Conservation (phyloP, 2,888 invertebrate species). For the Yponomeuta cagnagella region DNA sequence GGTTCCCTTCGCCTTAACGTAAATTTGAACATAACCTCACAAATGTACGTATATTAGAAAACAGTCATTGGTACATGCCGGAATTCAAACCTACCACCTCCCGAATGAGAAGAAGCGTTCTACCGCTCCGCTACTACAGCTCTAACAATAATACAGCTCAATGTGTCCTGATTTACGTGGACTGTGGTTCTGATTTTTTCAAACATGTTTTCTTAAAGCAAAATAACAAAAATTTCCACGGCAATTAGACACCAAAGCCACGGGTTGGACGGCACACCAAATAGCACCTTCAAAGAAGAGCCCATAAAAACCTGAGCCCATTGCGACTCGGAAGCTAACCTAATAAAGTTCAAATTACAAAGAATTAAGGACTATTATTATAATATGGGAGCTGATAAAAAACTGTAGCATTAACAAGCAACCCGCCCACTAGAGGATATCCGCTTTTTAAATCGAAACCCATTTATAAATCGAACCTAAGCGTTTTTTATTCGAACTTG, state of each 20-base stretch:
- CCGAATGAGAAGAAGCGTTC: too few relatives aligned
- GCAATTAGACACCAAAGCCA: neutral
- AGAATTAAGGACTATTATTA: neutral
- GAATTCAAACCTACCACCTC: too few relatives aligned
- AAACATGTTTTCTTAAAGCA: too few relatives aligned
- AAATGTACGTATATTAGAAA: too few relatives aligned
- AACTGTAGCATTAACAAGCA: conserved; percentile 41
- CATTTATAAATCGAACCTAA: neutral
- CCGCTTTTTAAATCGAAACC: conserved; percentile 42
- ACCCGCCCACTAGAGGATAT: conserved; percentile 48
- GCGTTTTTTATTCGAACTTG: neutral
- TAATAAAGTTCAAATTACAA: conserved; percentile 5
- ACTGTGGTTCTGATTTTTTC: too few relatives aligned
- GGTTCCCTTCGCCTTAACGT: too few relatives aligned
- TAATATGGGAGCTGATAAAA: conserved; percentile 3
- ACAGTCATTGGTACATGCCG: too few relatives aligned
- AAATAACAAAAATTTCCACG: too few relatives aligned
- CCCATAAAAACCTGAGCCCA: neutral
- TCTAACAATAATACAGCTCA: too few relatives aligned
- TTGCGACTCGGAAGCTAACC: neutral
- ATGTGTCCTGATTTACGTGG: too few relatives aligned
- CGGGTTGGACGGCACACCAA: neutral
- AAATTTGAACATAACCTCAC: too few relatives aligned
- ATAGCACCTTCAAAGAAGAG: neutral
- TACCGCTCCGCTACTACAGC: too few relatives aligned